Percentiles rank a stretch among this genome's conserved stretches.
These are phyloP conservation scores for Sesia bembeciformis DNA, from an alignment of 2,888 invertebrate genomes.

Conservation along the genomic window DNA sequence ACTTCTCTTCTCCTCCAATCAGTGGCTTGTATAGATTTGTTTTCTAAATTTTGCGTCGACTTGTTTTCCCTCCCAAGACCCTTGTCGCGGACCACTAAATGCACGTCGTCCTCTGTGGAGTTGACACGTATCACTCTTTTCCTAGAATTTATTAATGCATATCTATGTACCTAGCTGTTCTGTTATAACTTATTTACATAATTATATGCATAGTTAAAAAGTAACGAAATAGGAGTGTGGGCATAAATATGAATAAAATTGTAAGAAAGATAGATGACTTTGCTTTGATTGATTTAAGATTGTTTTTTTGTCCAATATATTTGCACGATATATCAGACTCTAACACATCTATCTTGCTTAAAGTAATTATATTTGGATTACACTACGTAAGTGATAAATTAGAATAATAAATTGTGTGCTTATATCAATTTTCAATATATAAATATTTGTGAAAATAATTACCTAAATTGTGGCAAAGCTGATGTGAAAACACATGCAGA, in stretches of 20 bases:
- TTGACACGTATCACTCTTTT: constrained; percentile 83
- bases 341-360: too few relatives aligned
- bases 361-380: too few relatives aligned
- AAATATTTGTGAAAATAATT: constrained; percentile 19
- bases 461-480: constrained; percentile 45
- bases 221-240: too few relatives aligned
- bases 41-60: constrained; percentile 82
- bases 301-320: too few relatives aligned
- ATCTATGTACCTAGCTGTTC: constrained; percentile 69
- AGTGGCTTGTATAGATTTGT: constrained; percentile 83
- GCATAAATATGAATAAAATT: too few relatives aligned
- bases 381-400: too few relatives aligned
- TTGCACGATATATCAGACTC: too few relatives aligned
- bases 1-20: constrained; percentile 89
- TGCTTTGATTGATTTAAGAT: too few relatives aligned
- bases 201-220: too few relatives aligned
- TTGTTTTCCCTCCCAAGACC: constrained; percentile 82
- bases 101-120: constrained; percentile 83
- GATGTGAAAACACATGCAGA: constrained; percentile 34
- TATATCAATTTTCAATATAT: not conserved
- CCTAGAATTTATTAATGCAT: constrained; percentile 77
- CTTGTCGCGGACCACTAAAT: constrained; percentile 82
- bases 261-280: too few relatives aligned
- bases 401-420: not conserved
- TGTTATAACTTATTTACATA: constrained; percentile 16